These are phyloP conservation scores for Danio albolineatus DNA, from an alignment of 2,797 vertebrate species.

Conservation along the genomic window DNA sequence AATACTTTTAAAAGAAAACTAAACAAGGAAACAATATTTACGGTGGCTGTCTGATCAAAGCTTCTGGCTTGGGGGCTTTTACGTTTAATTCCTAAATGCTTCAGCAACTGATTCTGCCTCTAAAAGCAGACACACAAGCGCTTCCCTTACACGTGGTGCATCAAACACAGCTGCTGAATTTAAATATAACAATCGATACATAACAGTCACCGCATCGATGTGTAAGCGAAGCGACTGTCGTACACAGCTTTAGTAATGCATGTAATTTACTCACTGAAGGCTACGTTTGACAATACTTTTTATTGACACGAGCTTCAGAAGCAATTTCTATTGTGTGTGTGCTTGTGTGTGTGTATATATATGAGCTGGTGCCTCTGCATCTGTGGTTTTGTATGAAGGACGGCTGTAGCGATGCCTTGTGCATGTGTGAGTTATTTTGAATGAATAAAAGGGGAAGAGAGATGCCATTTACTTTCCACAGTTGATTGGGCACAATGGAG, in stretches of 20 bases:
- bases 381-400: slow-evolving; percentile 51
- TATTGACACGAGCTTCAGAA: slow-evolving; percentile 54
- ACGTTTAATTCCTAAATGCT: slow-evolving; percentile 29
- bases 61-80: slow-evolving; percentile 3
- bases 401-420: slow-evolving; percentile 36
- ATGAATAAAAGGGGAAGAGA: slow-evolving; percentile 66
- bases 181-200: slow-evolving; percentile 40
- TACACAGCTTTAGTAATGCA: slow-evolving; percentile 43
- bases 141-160: slow-evolving; percentile 1
- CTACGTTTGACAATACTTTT: slow-evolving; percentile 51
- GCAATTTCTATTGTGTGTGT: slow-evolving; percentile 46
- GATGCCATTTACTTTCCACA: slow-evolving; percentile 76
- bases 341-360: too few species aligned
- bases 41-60: slow-evolving; percentile 33
- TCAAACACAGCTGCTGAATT: slow-evolving; percentile 15
- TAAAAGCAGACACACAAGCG: slow-evolving; percentile 24
- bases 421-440: slow-evolving; percentile 58
- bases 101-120: slow-evolving; percentile 7
- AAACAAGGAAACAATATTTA: too few species aligned
- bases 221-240: background rate
- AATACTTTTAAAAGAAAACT: too few species aligned
- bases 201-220: slow-evolving; percentile 17
- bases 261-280: slow-evolving; percentile 36
- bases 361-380: slow-evolving; percentile 44
- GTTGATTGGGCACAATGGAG: slow-evolving; percentile 75